Conservation (phyloP, 2,888 invertebrate species). For the Caradrina kadenii region DNA sequence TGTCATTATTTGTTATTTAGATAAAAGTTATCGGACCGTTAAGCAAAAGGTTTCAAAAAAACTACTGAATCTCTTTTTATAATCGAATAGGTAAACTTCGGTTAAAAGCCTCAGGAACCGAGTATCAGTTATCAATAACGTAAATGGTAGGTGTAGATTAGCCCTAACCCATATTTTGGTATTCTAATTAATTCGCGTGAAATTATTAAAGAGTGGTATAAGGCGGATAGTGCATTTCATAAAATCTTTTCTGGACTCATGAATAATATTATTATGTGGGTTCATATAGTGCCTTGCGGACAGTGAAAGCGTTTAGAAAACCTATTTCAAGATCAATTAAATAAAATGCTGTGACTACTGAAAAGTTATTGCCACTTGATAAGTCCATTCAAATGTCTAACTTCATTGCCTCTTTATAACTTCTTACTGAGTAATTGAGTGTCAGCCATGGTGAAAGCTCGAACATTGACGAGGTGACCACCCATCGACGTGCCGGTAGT, state of each 20-base stretch:
- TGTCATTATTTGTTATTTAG: too few relatives aligned
- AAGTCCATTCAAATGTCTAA: conserved; percentile 6
- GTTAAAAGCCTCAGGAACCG: too few relatives aligned
- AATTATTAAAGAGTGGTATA: not conserved
- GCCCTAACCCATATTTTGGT: not conserved
- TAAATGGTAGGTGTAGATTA: not conserved
- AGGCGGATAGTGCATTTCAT: too few relatives aligned
- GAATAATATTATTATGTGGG: not conserved
- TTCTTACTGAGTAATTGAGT: conserved; percentile 24
- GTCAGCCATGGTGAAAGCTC: conserved; percentile 30
- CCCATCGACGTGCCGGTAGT: conserved; percentile 30
- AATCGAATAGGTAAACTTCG: too few relatives aligned
- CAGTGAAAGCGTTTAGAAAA: not conserved
- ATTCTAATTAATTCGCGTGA: not conserved
- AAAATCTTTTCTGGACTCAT: too few relatives aligned
- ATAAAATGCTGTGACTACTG: not conserved
- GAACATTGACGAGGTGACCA: conserved; percentile 16
- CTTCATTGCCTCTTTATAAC: not conserved
- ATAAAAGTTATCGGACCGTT: too few relatives aligned
- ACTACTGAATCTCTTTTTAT: too few relatives aligned
- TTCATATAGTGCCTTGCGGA: not conserved
- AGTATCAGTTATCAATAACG: too few relatives aligned
- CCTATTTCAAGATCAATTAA: not conserved
- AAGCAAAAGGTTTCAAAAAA: too few relatives aligned
- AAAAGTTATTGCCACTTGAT: not conserved